Evolutionary conservation across 1,140 invertebrate species (phyloP).

Genomic region (Pogonomyrmex californicus): DNA sequence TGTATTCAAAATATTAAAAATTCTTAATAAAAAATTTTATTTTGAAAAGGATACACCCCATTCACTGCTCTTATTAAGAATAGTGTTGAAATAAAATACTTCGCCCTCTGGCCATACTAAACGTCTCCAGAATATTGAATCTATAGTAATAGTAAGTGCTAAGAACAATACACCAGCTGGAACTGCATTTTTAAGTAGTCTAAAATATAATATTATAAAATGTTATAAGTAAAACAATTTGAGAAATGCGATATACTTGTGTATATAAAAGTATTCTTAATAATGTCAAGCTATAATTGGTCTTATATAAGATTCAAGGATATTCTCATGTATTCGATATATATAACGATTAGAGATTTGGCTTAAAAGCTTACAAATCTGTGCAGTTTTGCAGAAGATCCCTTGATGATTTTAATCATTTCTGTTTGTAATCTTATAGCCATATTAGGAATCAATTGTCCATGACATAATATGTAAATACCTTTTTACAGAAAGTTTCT

Average conservation of each 20-base stretch:
- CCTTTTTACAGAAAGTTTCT: slow-evolving; percentile 86
- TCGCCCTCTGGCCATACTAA: slow-evolving; percentile 98
- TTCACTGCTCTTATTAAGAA: slow-evolving; percentile 97
- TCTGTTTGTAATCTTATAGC: slow-evolving; percentile 74
- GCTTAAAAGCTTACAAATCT: slow-evolving; percentile 71
- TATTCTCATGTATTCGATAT: slow-evolving; percentile 56
- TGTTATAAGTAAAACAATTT: slow-evolving; percentile 6
- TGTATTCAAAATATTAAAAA: slow-evolving; percentile 46
- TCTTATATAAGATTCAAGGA: neutral
- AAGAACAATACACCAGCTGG: slow-evolving; percentile 91
- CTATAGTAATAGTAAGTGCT: slow-evolving; percentile 92
- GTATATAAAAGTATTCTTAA: slow-evolving; percentile 29
- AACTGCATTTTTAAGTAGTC: slow-evolving; percentile 91
- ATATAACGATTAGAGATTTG: slow-evolving; percentile 42
- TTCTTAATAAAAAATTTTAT: slow-evolving; percentile 9
- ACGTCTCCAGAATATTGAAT: slow-evolving; percentile 97
- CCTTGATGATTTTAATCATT: slow-evolving; percentile 71
- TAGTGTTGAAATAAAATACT: slow-evolving; percentile 98
- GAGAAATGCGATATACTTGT: neutral
- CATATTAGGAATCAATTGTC: slow-evolving; percentile 71
- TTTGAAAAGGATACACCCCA: slow-evolving; percentile 97
- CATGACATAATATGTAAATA: slow-evolving; percentile 76
- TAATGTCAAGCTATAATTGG: neutral
- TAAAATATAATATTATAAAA: slow-evolving; percentile 84
- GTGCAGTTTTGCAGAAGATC: slow-evolving; percentile 69